A percentile compares a stretch with the other conserved stretches of the same genome.
phyloP scores from a whole-genome alignment of 2,888 invertebrate species.

The Tryphoninae sp. region DNA sequence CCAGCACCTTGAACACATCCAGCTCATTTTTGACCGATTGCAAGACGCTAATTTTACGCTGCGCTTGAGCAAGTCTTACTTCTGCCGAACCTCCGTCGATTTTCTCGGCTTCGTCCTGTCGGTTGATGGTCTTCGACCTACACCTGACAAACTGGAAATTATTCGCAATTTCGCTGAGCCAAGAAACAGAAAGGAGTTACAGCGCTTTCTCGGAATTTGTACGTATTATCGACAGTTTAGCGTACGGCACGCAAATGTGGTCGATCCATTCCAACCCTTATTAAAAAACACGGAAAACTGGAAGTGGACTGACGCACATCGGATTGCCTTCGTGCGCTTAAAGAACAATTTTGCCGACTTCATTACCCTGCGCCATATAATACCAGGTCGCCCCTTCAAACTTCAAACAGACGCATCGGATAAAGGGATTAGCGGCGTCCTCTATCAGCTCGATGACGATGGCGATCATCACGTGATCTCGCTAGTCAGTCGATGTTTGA shows the following conservation, averaged over 20 bases:
- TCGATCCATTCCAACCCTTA: constrained; percentile 52
- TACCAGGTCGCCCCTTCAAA: constrained; percentile 32
- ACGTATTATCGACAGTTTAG: constrained; percentile 52
- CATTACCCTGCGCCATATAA: constrained; percentile 46
- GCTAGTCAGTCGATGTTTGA: constrained; percentile 36
- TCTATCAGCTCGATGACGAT: constrained; percentile 52
- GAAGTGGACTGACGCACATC: constrained; percentile 54
- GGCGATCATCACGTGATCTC: constrained; percentile 17
- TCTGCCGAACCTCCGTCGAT: constrained; percentile 49
- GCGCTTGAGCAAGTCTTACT: constrained; percentile 66
- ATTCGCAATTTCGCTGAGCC: constrained; percentile 67
- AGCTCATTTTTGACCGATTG: too few species aligned
- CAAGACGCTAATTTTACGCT: constrained; percentile 64
- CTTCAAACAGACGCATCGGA: constrained; percentile 57
- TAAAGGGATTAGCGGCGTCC: constrained; percentile 62
- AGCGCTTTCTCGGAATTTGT: constrained; percentile 58
- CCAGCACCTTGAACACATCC: constrained; percentile 67
- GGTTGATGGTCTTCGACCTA: constrained; percentile 19
- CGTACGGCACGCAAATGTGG: constrained; percentile 19
- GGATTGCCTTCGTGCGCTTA: constrained; percentile 48
- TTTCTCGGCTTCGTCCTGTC: constrained; percentile 53
- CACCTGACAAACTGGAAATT: constrained; percentile 58
- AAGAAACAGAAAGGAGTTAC: constrained; percentile 65
- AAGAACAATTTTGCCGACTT: constrained; percentile 56
- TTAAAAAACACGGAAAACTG: constrained; percentile 45